Percentiles rank a stretch among this genome's conserved stretches.
phyloP scores from a whole-genome alignment of 2,113 vertebrate genomes.

The Pollachius pollachius region DNA sequence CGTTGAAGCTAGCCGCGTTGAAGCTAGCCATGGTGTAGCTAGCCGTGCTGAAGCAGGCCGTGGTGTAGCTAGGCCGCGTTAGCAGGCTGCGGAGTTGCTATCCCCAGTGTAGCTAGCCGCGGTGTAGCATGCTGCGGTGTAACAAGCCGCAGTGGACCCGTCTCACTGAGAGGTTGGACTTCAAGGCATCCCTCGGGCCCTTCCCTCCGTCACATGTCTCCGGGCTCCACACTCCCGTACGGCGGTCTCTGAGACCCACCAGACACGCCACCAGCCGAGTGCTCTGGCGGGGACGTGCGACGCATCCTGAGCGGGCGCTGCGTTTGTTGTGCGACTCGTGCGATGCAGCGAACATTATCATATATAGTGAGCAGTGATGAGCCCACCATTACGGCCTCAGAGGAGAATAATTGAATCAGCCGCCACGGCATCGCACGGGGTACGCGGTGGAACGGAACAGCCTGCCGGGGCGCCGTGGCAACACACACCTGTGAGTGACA shows the following conservation, averaged over 20 bases:
- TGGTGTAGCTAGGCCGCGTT: neutral
- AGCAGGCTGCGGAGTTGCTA: too few species aligned
- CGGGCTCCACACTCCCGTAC: neutral
- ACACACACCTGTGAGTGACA: conserved; percentile 58
- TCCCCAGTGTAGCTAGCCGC: neutral
- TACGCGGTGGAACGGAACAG: conserved; percentile 37
- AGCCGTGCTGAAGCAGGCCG: too few species aligned
- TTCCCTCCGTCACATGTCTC: neutral
- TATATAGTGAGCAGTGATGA: conserved; percentile 18
- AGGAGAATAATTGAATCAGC: conserved; percentile 41
- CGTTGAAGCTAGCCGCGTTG: neutral
- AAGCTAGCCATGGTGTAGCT: neutral
- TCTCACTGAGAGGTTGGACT: too few species aligned
- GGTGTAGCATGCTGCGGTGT: too few species aligned
- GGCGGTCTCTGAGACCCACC: conserved; percentile 13
- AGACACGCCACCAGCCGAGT: conserved; percentile 37
- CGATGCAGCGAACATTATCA: conserved; percentile 19
- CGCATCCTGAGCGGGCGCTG: conserved; percentile 32
- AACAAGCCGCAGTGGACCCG: too few species aligned
- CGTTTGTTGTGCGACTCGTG: conserved; percentile 29
- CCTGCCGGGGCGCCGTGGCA: conserved; percentile 40
- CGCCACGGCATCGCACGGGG: conserved; percentile 5
- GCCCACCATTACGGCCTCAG: conserved; percentile 28
- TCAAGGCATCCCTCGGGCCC: neutral
- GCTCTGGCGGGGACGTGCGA: conserved; percentile 26